A percentile compares a stretch with the other conserved stretches of the same genome.
phyloP scores from a whole-genome alignment of 2,888 invertebrate species.

The Tortrix viridana region DNA sequence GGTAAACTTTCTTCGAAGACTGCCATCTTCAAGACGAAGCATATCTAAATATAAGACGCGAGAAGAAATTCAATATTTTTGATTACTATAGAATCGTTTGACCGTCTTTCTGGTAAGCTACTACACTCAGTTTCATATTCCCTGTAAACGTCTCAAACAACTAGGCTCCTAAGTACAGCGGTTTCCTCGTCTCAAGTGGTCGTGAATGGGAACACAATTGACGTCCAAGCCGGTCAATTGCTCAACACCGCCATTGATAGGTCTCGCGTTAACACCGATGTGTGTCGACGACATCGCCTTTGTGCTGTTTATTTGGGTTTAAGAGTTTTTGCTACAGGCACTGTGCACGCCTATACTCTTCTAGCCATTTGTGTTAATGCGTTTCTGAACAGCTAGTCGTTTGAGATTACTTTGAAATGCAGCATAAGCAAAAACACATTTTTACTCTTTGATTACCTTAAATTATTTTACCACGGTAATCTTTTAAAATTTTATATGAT shows the following conservation, averaged over 20 bases:
- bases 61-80: no score
- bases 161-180: conserved; percentile 22
- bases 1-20: no score
- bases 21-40: no score
- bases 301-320: background rate
- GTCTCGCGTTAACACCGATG: conserved; percentile 36
- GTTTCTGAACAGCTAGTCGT: no score
- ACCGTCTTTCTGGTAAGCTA: no score
- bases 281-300: conserved; percentile 11
- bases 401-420: no score
- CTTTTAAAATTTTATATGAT: no score
- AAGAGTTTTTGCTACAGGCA: background rate
- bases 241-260: conserved; percentile 59
- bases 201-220: conserved; percentile 61
- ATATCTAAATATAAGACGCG: no score
- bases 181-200: conserved; percentile 58
- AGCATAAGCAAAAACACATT: no score
- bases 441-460: no score
- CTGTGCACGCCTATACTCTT: background rate
- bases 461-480: no score
- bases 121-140: background rate
- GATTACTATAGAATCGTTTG: no score
- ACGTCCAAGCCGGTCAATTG: conserved; percentile 56
- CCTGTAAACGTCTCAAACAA: background rate
- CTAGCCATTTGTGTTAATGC: background rate